Evolutionary conservation across 2,888 invertebrate genomes (phyloP).

Genomic region (Pachymerium ferrugineum): DNA sequence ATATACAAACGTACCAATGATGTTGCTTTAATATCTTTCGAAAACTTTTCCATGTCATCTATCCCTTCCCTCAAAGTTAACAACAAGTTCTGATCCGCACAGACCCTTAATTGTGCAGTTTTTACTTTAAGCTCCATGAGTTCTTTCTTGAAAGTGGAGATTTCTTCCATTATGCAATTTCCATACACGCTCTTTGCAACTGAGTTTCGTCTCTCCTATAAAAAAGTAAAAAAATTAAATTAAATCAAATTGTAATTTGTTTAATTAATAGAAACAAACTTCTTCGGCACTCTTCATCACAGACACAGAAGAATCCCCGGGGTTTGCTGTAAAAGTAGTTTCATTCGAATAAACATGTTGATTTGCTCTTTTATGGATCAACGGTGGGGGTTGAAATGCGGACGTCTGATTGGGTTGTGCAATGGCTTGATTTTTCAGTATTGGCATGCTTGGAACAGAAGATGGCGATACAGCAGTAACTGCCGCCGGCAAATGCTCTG

Average conservation of each 20-base stretch:
- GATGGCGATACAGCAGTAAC: not conserved
- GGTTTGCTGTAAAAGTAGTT: not conserved
- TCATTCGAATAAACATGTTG: not conserved
- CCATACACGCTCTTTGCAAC: not conserved
- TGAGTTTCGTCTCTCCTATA: not conserved
- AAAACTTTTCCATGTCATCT: conserved; percentile 56
- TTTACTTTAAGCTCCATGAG: conserved; percentile 57
- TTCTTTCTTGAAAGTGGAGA: conserved; percentile 57
- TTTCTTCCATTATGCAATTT: not conserved
- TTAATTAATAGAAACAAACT: not conserved
- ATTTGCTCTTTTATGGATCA: not conserved
- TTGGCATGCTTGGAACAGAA: not conserved
- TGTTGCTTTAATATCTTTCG: conserved; percentile 54
- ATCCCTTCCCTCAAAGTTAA: conserved; percentile 41
- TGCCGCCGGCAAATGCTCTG: not conserved
- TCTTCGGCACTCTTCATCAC: not conserved
- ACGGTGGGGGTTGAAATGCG: conserved; percentile 7
- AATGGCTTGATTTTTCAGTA: not conserved
- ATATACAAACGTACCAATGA: not conserved
- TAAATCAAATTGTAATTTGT: not conserved
- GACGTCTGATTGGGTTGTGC: not conserved
- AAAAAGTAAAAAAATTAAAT: not conserved
- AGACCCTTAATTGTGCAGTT: conserved; percentile 43
- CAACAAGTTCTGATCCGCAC: not conserved
- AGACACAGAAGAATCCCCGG: no score